phyloP scores from a whole-genome alignment of 1,140 invertebrate species.

The Scaptomyza montana region DNA sequence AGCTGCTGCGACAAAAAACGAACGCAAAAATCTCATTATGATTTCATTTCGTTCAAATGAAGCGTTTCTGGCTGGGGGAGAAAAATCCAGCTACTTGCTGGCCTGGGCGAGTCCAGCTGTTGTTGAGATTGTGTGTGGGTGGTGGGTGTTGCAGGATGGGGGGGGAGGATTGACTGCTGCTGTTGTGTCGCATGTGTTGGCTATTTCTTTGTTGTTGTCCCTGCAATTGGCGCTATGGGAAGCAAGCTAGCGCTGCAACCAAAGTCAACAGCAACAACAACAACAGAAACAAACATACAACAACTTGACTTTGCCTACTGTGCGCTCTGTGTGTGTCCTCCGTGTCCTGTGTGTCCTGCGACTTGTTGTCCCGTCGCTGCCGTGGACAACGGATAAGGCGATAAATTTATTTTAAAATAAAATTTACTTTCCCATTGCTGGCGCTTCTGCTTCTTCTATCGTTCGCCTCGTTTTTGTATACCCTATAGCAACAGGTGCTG shows the following conservation, averaged over 20 bases:
- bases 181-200: conserved; percentile 62
- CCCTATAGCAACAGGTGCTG: neutral
- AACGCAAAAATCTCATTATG: conserved; percentile 83
- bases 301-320: conserved; percentile 41
- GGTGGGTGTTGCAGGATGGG: conserved; percentile 18
- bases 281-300: neutral
- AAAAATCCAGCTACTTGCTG: conserved; percentile 12
- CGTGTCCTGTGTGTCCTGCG: conserved; percentile 32
- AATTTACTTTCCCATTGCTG: conserved; percentile 78
- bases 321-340: conserved; percentile 1
- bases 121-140: conserved; percentile 7
- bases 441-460: conserved; percentile 4
- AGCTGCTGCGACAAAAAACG: conserved; percentile 57
- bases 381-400: conserved; percentile 81
- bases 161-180: conserved; percentile 5
- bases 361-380: conserved; percentile 50
- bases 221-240: conserved; percentile 69
- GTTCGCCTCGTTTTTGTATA: conserved; percentile 29
- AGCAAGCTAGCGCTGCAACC: conserved; percentile 29
- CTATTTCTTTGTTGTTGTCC: conserved; percentile 39
- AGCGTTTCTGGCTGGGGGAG: conserved; percentile 72
- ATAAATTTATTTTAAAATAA: conserved; percentile 83
- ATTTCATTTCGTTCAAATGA: conserved; percentile 83
- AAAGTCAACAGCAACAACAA: conserved; percentile 43
- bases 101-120: conserved; percentile 23